These are phyloP conservation scores for Aphaenogaster floridana DNA, from an alignment of 1,140 invertebrate species.

Conservation along the genomic window DNA sequence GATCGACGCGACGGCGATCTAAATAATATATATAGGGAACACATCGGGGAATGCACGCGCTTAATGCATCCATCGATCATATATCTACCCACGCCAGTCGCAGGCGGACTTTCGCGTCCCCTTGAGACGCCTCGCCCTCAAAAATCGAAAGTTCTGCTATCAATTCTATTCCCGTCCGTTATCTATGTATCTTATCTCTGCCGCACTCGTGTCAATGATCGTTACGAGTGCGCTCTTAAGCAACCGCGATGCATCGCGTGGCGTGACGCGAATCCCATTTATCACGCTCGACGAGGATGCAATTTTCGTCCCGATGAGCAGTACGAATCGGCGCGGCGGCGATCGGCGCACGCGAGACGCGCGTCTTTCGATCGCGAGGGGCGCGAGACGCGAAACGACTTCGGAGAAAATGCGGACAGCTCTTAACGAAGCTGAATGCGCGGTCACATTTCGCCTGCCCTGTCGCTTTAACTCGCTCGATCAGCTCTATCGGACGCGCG, in stretches of 20 bases:
- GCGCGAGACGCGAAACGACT: neutral
- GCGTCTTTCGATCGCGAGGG: neutral
- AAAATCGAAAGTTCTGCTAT: neutral
- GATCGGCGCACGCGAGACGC: neutral
- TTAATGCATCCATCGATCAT: neutral
- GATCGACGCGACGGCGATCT: neutral
- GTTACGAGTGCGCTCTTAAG: slow-evolving; percentile 26
- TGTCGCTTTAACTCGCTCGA: slow-evolving; percentile 48
- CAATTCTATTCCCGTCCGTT: slow-evolving; percentile 29
- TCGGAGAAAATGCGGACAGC: neutral
- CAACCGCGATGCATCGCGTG: slow-evolving; percentile 13
- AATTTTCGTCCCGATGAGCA: slow-evolving; percentile 13
- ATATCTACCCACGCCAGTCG: neutral
- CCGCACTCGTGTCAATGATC: slow-evolving; percentile 40
- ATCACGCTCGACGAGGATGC: slow-evolving; percentile 13
- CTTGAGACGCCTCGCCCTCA: neutral
- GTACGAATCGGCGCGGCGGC: neutral
- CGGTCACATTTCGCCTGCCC: neutral
- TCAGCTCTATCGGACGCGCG: neutral
- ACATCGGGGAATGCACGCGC: neutral
- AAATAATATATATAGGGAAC: neutral
- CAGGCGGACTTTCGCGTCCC: neutral
- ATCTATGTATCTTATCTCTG: neutral
- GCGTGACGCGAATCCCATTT: slow-evolving; percentile 36
- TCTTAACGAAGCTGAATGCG: slow-evolving; percentile 22